A percentile compares a stretch with the other conserved stretches of the same genome.
These are phyloP conservation scores for Pluvialis apricaria DNA, from an alignment of 2,113 vertebrate genomes.

Conservation along the genomic window DNA sequence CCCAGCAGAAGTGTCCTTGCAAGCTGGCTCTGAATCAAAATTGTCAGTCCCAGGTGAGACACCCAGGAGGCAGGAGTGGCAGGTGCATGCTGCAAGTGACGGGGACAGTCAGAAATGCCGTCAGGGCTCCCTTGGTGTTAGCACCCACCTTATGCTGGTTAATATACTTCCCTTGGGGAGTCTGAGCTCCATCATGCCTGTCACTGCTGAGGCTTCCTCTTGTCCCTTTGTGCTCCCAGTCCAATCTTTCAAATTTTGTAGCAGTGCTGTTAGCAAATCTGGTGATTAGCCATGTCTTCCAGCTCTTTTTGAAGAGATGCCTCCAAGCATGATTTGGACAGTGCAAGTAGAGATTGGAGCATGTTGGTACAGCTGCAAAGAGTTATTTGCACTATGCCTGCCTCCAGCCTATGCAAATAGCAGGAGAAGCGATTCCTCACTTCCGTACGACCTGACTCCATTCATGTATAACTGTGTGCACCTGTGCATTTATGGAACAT, in stretches of 20 bases:
- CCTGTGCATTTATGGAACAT: neutral
- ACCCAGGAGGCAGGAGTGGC: neutral
- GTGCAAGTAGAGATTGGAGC: neutral
- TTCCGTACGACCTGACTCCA: neutral
- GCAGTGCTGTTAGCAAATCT: neutral
- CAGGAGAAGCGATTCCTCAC: neutral
- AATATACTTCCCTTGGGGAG: neutral
- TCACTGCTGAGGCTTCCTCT: neutral
- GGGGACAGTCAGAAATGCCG: neutral
- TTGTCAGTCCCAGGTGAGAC: neutral
- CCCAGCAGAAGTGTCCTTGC: neutral
- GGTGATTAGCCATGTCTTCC: neutral
- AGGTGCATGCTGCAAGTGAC: neutral
- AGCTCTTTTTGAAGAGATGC: neutral
- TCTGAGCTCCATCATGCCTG: fast-evolving
- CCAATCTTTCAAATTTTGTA: neutral
- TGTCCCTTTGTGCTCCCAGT: neutral
- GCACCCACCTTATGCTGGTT: neutral
- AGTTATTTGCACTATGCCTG: neutral
- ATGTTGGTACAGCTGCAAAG: constrained; percentile 13
- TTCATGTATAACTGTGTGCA: neutral
- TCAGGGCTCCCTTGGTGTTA: neutral
- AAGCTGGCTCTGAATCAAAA: neutral
- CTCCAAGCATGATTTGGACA: neutral
- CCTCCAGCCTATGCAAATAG: constrained; percentile 5